Evolutionary conservation across 1,140 invertebrate genomes (phyloP).

Genomic region (Spodoptera litura): DNA sequence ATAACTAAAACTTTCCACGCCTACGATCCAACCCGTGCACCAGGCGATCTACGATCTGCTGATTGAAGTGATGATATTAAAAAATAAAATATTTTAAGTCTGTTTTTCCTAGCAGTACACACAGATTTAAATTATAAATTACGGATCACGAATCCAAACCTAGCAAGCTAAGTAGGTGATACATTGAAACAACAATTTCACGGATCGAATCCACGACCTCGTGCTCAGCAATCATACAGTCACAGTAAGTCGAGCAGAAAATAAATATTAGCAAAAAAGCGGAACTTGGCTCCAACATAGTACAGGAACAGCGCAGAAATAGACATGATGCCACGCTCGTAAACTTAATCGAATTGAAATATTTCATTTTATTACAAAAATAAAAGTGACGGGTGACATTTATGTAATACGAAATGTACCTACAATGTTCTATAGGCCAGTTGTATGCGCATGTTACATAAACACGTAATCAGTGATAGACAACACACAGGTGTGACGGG

Average conservation of each 20-base stretch:
- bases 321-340: not conserved
- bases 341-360: not conserved
- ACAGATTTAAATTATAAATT: too few relatives aligned
- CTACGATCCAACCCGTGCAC: not conserved
- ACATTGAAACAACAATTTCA: too few relatives aligned
- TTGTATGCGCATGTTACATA: not conserved
- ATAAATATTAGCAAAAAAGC: slow-evolving; percentile 8
- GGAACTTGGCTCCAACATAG: not conserved
- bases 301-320: slow-evolving; percentile 1
- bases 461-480: slow-evolving; percentile 34
- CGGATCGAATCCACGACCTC: too few relatives aligned
- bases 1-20: slow-evolving; percentile 17
- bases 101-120: too few relatives aligned
- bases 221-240: too few relatives aligned
- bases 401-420: slow-evolving; percentile 10
- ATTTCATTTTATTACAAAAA: slow-evolving; percentile 2
- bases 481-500: slow-evolving; percentile 34
- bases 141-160: too few relatives aligned
- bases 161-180: too few relatives aligned
- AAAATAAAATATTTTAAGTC: slow-evolving; percentile 18
- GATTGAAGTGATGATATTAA: not conserved
- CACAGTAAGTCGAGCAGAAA: too few relatives aligned
- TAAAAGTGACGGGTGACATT: slow-evolving; percentile 13
- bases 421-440: not conserved
- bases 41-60: not conserved